Conservation (phyloP, 2,113 vertebrate species). For the Montifringilla adamsi region DNA sequence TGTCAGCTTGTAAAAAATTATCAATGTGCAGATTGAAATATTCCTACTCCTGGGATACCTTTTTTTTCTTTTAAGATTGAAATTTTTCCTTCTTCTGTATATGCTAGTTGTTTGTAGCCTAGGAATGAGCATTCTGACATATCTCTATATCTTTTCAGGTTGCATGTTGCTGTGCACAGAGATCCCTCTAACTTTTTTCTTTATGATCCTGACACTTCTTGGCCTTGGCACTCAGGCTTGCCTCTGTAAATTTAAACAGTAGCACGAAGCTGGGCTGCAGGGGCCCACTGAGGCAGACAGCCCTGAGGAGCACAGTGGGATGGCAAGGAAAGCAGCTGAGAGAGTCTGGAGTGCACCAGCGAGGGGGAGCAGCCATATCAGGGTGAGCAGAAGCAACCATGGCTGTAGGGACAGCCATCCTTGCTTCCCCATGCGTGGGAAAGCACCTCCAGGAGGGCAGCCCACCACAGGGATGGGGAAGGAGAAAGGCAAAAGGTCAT, state of each 20-base stretch:
- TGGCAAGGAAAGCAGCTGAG: background rate
- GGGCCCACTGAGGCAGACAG: background rate
- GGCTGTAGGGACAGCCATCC: accelerated
- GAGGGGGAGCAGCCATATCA: accelerated
- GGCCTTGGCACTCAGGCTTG: background rate
- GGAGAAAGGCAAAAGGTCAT: background rate
- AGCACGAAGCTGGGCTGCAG: background rate
- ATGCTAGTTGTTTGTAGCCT: background rate
- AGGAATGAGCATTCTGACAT: background rate
- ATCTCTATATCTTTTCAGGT: background rate
- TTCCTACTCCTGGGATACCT: accelerated
- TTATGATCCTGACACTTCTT: background rate
- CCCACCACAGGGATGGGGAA: background rate
- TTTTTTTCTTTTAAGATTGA: background rate
- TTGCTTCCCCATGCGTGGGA: background rate
- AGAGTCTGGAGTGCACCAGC: background rate
- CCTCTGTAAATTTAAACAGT: background rate
- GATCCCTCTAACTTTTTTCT: background rate
- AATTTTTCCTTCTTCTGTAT: background rate
- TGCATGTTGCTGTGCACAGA: background rate
- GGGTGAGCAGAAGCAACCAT: accelerated
- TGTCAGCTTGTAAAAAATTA: background rate
- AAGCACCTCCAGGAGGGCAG: background rate
- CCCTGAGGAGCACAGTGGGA: background rate
- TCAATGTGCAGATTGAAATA: background rate